Evolutionary conservation across 2,113 vertebrate genomes (phyloP).

Genomic region (Gavia stellata): DNA sequence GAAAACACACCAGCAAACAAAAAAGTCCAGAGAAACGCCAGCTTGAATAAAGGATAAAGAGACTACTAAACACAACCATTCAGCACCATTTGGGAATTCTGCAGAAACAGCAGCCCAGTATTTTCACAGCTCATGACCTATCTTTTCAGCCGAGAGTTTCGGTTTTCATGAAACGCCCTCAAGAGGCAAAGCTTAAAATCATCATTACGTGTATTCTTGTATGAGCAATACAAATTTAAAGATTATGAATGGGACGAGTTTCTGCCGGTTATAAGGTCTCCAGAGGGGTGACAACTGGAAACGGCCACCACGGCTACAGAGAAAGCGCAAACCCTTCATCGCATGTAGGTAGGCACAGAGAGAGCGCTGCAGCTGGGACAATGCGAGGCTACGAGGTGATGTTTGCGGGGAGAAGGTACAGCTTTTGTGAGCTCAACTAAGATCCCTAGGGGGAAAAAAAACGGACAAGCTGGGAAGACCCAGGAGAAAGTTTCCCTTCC

Average conservation of each 20-base stretch:
- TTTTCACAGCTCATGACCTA: constrained; percentile 9
- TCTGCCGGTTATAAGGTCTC: neutral
- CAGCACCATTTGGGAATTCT: constrained; percentile 30
- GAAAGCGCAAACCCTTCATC: rapidly evolving
- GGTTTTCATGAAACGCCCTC: constrained; percentile 41
- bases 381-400: rapidly evolving
- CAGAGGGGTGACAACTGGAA: rapidly evolving
- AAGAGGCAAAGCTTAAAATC: constrained; percentile 14
- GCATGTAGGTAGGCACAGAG: rapidly evolving
- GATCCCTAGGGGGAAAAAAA: rapidly evolving
- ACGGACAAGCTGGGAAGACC: neutral
- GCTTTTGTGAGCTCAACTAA: neutral
- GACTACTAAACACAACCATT: neutral
- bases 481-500: neutral
- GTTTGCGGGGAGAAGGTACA: rapidly evolving
- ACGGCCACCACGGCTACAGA: rapidly evolving
- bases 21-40: neutral
- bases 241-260: neutral
- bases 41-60: neutral
- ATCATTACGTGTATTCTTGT: neutral
- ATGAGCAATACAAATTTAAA: neutral
- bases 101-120: constrained; percentile 9
- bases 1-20: neutral
- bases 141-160: neutral
- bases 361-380: rapidly evolving